Evolutionary conservation across 2,113 vertebrate genomes (phyloP).

Genomic region (Pedetes capensis): DNA sequence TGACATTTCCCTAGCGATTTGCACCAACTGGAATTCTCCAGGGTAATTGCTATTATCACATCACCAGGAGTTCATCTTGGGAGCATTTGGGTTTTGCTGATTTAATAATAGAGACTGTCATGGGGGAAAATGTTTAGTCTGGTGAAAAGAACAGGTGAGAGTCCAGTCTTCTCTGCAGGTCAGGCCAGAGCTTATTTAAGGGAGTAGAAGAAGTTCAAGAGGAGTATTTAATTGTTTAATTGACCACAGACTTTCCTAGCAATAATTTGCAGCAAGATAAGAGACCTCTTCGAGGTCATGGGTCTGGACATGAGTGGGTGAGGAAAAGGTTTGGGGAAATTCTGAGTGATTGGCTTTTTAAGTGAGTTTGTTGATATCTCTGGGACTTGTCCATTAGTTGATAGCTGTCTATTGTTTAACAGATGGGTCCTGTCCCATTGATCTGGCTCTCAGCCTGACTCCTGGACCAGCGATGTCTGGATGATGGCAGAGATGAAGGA

Average conservation of each 20-base stretch:
- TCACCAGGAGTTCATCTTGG: conserved; percentile 37
- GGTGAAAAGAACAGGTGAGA: neutral
- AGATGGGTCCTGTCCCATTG: neutral
- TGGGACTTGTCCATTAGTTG: neutral
- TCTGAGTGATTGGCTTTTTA: conserved; percentile 2
- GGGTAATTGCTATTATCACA: neutral
- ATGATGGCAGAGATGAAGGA: neutral
- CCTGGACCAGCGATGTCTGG: accelerated
- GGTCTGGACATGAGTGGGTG: neutral
- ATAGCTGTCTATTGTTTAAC: conserved; percentile 11
- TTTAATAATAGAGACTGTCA: conserved; percentile 30
- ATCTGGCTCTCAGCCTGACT: neutral
- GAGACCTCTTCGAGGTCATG: neutral
- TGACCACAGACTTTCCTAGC: conserved; percentile 47
- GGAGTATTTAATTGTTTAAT: conserved; percentile 59
- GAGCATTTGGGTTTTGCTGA: conserved; percentile 17
- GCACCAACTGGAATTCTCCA: conserved; percentile 28
- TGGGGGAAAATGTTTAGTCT: neutral
- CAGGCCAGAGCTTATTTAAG: conserved; percentile 49
- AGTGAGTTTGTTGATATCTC: conserved; percentile 39
- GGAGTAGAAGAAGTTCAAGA: neutral
- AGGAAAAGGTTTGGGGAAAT: neutral
- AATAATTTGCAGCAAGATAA: conserved; percentile 55
- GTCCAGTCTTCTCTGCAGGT: neutral
- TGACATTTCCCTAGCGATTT: neutral